These are phyloP conservation scores for Scaptomyza parva DNA, from an alignment of 2,888 invertebrate species.

Conservation along the genomic window DNA sequence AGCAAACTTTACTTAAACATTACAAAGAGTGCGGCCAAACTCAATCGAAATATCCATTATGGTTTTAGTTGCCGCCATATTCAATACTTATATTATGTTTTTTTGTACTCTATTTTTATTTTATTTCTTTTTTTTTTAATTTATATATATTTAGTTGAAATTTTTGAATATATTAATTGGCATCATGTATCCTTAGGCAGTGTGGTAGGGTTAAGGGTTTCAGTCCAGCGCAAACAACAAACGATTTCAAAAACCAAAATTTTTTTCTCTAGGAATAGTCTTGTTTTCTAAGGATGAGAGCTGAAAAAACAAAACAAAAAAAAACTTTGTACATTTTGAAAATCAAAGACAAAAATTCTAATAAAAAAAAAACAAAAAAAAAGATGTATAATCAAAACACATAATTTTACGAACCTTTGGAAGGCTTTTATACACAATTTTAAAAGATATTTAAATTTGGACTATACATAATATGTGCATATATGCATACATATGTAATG, in stretches of 20 bases:
- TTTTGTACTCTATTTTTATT: constrained; percentile 6
- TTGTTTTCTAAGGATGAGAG: constrained; percentile 57
- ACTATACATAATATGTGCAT: constrained; percentile 31
- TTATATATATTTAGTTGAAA: constrained; percentile 43
- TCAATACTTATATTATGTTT: constrained; percentile 1
- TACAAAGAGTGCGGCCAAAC: constrained; percentile 30
- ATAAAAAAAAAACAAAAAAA: constrained; percentile 49
- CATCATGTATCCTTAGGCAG: constrained; percentile 50
- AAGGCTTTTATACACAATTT: constrained; percentile 55
- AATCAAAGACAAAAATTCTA: constrained; percentile 70
- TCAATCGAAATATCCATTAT: constrained; percentile 28
- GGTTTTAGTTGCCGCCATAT: constrained; percentile 37
- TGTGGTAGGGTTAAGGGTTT: constrained; percentile 64
- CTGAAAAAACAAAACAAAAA: constrained; percentile 30
- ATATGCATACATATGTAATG: constrained; percentile 16
- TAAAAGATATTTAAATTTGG: constrained; percentile 41
- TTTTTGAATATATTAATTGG: constrained; percentile 36
- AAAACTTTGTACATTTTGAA: constrained; percentile 66
- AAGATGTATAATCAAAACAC: background rate
- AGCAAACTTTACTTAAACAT: constrained; percentile 48
- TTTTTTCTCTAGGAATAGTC: constrained; percentile 67
- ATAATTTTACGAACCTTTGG: constrained; percentile 36
- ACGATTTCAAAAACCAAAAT: constrained; percentile 70
- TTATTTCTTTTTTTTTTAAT: constrained; percentile 22
- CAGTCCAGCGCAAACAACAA: constrained; percentile 45